These are phyloP conservation scores for Psophia crepitans DNA, from an alignment of 2,113 vertebrate species.

Conservation along the genomic window DNA sequence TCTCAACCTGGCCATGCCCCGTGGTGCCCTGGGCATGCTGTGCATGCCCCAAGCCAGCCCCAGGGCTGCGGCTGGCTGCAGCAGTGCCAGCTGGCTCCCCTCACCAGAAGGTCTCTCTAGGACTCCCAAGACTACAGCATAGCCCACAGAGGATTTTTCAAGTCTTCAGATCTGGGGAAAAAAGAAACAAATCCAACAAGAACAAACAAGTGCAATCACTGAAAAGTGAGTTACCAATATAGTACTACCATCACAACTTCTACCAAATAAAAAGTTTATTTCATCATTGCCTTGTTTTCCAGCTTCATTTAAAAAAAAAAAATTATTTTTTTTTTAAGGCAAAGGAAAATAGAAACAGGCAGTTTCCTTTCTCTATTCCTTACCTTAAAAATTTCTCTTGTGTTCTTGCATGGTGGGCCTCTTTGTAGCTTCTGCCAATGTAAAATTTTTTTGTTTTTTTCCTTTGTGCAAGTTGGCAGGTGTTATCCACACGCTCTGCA, in stretches of 20 bases:
- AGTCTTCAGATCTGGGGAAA: not conserved
- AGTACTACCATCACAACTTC: not conserved
- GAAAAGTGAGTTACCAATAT: not conserved
- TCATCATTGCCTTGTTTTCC: not conserved
- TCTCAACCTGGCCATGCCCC: rapidly evolving
- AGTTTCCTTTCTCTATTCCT: not conserved
- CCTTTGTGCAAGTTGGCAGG: not conserved
- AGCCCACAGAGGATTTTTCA: not conserved
- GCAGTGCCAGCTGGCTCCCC: not conserved
- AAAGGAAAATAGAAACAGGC: not conserved
- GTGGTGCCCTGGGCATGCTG: rapidly evolving
- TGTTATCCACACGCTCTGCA: not conserved
- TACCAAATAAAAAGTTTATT: not conserved
- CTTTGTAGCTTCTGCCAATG: not conserved
- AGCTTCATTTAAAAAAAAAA: not conserved
- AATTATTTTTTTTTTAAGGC: not conserved
- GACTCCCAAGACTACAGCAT: not conserved
- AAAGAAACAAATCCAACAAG: not conserved
- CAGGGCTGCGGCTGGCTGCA: rapidly evolving
- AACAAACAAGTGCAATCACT: not conserved
- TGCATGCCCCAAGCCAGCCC: no score
- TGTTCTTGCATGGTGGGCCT: not conserved
- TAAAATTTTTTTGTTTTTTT: no score
- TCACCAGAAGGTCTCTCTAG: not conserved
- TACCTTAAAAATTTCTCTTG: not conserved